phyloP scores from a whole-genome alignment of 1,140 invertebrate genomes.

The Lordiphosa collinella region DNA sequence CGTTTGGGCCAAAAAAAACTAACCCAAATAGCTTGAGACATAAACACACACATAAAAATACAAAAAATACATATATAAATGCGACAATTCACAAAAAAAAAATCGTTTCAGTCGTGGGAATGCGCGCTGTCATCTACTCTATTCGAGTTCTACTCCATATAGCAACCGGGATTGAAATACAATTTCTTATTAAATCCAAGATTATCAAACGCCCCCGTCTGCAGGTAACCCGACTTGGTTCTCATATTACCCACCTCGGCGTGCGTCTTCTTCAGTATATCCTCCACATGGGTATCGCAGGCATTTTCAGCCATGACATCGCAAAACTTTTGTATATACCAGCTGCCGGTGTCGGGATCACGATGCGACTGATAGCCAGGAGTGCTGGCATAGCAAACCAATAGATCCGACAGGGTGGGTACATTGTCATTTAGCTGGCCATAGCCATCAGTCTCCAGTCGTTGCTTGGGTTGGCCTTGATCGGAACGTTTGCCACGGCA shows the following conservation, averaged over 20 bases:
- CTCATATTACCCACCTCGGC: conserved; percentile 53
- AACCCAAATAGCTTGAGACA: neutral
- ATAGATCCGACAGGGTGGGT: conserved; percentile 82
- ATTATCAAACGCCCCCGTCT: conserved; percentile 53
- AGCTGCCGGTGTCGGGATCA: conserved; percentile 84
- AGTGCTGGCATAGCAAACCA: conserved; percentile 85
- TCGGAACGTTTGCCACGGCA: conserved; percentile 81
- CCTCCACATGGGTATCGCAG: conserved; percentile 83
- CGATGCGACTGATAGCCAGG: conserved; percentile 85
- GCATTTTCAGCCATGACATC: conserved; percentile 87
- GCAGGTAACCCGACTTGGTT: conserved; percentile 19
- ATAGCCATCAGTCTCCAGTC: conserved; percentile 31
- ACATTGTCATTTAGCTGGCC: conserved; percentile 15
- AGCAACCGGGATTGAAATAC: conserved; percentile 69
- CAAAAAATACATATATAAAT: conserved; percentile 27
- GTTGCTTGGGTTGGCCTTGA: conserved; percentile 28
- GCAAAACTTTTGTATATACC: conserved; percentile 89
- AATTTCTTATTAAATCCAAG: conserved; percentile 60
- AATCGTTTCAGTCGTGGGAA: conserved; percentile 34
- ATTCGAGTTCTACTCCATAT: conserved; percentile 6
- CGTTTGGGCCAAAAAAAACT: no score
- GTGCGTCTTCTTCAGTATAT: conserved; percentile 84
- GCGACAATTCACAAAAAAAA: conserved; percentile 10
- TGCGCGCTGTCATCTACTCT: conserved; percentile 22
- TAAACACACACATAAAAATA: no score